A percentile compares a stretch with the other conserved stretches of the same genome.
phyloP scores from a whole-genome alignment of 2,113 vertebrate species.

The Lepidothrix coronata region DNA sequence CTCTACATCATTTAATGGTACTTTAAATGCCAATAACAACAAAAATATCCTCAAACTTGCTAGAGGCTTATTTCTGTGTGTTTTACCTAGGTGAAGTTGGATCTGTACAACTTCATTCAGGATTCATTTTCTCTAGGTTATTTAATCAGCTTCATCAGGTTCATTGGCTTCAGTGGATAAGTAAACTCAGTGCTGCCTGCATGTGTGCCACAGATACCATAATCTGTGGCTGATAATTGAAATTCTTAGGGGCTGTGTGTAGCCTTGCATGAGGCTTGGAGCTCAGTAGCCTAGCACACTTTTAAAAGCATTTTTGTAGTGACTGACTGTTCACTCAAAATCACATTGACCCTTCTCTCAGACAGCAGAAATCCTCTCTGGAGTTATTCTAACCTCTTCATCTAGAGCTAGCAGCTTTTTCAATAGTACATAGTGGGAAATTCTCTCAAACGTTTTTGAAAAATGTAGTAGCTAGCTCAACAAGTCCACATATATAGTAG shows the following conservation, averaged over 20 bases:
- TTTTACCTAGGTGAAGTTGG: not conserved
- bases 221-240: not conserved
- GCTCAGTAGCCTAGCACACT: not conserved
- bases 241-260: not conserved
- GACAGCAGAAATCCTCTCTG: not conserved
- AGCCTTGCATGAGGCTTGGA: not conserved
- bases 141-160: not conserved
- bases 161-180: not conserved
- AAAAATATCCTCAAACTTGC: not conserved
- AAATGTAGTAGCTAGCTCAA: not conserved
- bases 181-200: not conserved
- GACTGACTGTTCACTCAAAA: not conserved
- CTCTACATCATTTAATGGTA: not conserved
- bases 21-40: not conserved
- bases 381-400: not conserved
- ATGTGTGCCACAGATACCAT: not conserved
- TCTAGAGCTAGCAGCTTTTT: not conserved
- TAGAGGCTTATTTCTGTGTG: not conserved
- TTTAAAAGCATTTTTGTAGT: not conserved
- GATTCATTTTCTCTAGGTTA: not conserved
- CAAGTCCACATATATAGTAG: not conserved
- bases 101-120: not conserved
- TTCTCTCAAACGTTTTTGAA: not conserved
- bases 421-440: not conserved
- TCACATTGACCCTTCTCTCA: not conserved